Evolutionary conservation across 1,140 invertebrate species (phyloP).

Genomic region (Ostrea edulis): DNA sequence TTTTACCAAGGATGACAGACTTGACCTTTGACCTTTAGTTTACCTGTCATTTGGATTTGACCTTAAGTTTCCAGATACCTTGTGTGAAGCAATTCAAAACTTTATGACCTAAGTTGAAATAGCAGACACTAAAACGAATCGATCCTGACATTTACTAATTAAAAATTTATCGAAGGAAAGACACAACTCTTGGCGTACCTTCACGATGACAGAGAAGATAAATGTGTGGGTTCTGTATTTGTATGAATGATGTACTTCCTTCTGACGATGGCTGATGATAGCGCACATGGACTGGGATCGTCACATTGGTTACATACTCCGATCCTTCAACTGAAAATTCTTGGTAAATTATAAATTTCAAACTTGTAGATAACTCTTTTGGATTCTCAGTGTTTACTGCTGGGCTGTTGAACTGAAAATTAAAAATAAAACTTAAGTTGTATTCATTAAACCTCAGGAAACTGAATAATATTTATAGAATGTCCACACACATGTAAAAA

Average conservation of each 20-base stretch:
- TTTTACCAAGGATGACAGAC: no score
- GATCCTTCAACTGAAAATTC: background rate
- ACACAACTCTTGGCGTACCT: background rate
- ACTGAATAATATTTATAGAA: no score
- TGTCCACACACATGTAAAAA: no score
- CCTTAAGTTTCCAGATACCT: no score
- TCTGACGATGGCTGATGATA: constrained; percentile 61
- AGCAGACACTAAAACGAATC: no score
- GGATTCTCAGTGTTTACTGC: constrained; percentile 65
- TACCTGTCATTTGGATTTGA: no score
- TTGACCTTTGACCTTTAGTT: no score
- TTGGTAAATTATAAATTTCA: constrained; percentile 56
- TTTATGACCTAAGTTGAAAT: no score
- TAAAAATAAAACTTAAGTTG: background rate
- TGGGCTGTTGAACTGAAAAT: constrained; percentile 43
- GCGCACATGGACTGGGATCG: constrained; percentile 65
- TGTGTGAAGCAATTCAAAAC: no score
- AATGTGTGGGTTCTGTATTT: background rate
- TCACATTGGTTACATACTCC: constrained; percentile 49
- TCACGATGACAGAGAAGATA: constrained; percentile 5
- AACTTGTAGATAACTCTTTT: constrained; percentile 58
- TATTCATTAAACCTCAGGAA: background rate
- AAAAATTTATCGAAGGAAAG: no score
- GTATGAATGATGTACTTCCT: background rate
- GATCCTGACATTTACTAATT: no score